Base-by-base conservation (phyloP, 1,140 invertebrate genomes). In the Micrasema minimum region DNA sequence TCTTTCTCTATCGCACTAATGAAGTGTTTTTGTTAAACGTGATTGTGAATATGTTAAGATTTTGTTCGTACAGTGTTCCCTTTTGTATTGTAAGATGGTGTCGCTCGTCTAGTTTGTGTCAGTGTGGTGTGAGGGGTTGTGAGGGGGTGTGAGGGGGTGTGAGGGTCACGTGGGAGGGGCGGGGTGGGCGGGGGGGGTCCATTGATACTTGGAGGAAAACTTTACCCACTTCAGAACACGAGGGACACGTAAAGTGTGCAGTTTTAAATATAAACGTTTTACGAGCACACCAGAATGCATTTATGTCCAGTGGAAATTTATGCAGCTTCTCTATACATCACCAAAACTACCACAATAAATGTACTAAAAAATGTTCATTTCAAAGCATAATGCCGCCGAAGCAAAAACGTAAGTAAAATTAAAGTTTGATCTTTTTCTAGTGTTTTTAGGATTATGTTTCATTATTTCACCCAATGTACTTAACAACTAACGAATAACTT, bases 181-280 rank as follows among this genome's bases (percentile, higher is more conserved):
- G 26, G 59, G 41, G 41, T 66, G 45, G 35, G 51, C 18, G 22
- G 43, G 67, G 37, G 50, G 37, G 72, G 62, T 61, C 14, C 77
- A 78, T 83, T 83, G 82, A 83, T 84, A 82, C 82, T 84, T 83
- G 82, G 82, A 83, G 80, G 79, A 75, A 74, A 68, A 69, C 38
- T 71, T 71, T 71, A 71, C 57, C 64, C 50, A 18, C 65, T 67
- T 41, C 51, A 26, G 20, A 46, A 53, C 43, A 53, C 65, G 43
- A 64, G 59, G 57, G 43, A 16, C 59, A 26, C 59, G 46, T 46
- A 14, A 46, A 31, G 43, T 64, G 59, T 46, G 59, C 38, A 64
- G 38, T 35, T 46, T 46, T 45, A 45, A 45, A 64, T 45, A 45
- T 26, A 64, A 45, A 64, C 59, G 43, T n/a, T 46, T 64, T 64